These are phyloP conservation scores for Synanthedon tipuliformis DNA, from an alignment of 2,888 invertebrate genomes.

Conservation along the genomic window DNA sequence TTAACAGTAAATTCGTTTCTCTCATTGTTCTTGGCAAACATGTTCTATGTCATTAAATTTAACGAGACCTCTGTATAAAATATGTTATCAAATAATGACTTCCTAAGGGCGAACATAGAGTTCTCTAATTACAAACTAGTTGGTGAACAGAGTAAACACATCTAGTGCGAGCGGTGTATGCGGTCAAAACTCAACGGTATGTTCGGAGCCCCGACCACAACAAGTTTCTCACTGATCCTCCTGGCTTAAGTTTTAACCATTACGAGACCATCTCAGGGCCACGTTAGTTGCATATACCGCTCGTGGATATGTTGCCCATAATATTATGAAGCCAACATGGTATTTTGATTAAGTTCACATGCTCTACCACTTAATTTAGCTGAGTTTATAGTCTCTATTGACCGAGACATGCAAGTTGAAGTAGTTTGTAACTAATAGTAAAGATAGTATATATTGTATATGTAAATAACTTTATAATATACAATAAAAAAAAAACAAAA, in stretches of 20 bases:
- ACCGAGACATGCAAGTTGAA: not conserved
- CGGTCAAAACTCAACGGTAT: slow-evolving; percentile 22
- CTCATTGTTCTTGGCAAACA: too few species aligned
- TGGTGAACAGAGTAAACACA: slow-evolving; percentile 34
- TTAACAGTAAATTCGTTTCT: too few species aligned
- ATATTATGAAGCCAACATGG: slow-evolving; percentile 7
- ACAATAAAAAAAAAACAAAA: too few species aligned
- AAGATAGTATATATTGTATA: too few species aligned
- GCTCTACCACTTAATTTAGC: not conserved
- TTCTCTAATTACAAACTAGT: slow-evolving; percentile 39
- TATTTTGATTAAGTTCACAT: slow-evolving; percentile 9
- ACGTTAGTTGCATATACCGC: slow-evolving; percentile 3
- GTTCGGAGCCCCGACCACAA: slow-evolving; percentile 11
- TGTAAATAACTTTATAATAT: too few species aligned
- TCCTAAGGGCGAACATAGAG: slow-evolving; percentile 27
- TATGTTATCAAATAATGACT: slow-evolving; percentile 11
- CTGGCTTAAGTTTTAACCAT: slow-evolving; percentile 11
- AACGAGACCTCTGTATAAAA: not conserved
- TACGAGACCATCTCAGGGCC: slow-evolving; percentile 6
- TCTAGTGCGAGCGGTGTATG: slow-evolving; percentile 29
- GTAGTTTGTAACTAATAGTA: too few species aligned
- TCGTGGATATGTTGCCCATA: slow-evolving; percentile 5
- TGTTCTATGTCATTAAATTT: not conserved
- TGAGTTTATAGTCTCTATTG: not conserved
- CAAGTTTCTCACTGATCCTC: slow-evolving; percentile 13